Base-by-base conservation (phyloP, 1,140 invertebrate genomes). In the Hycleus cichorii region DNA sequence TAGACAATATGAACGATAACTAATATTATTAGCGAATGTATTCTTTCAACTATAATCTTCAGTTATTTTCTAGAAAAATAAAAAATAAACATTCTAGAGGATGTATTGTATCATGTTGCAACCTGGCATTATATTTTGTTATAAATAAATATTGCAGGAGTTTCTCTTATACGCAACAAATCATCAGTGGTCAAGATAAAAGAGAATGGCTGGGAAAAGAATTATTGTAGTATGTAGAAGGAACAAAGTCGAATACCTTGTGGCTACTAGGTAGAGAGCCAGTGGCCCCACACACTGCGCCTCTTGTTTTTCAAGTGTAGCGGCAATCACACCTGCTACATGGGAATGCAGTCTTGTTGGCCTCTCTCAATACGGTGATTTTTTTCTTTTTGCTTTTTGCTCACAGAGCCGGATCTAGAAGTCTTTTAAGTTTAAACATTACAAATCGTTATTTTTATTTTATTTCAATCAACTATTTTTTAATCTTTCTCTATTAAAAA, bases 281-380 rank as follows among this genome's bases (percentile, higher is more conserved):
- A 26, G 12, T 53, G 51, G 51, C 57, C 57, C 49, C 50, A 59
- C 49, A 53, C 57, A 32, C 32, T 32, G 32, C 40, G 57, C 26
- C 49, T 25, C 49, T 53, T 59, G 39, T 59, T 59, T 58, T 58
- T 48, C 50, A 39, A 52, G 45, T 47, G 18, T 39, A 49, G 39
- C 44, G 18, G 24, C 40, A 45, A 59, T 59, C 57, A 59, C 57
- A 59, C 49, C 57, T 59, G 57, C 57, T 51, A 47, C 50, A 53
- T 12, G 57, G 49, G 57, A 59, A 59, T 59, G 57, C 49, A 53
- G 57, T 53, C 39, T 39, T n/a, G 48, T 40, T 47, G 47, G 42
- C 38, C 42, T 40, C 39, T 47, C 54, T 47, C 48, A 12, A 49
- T 9, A 24, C 43, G 43, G 43, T 48, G 26, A 49, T 40, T 45